Percentiles rank a stretch among this genome's conserved stretches.
These are phyloP conservation scores for Neogale vison DNA, from an alignment of 2,113 vertebrate species.

Conservation along the genomic window DNA sequence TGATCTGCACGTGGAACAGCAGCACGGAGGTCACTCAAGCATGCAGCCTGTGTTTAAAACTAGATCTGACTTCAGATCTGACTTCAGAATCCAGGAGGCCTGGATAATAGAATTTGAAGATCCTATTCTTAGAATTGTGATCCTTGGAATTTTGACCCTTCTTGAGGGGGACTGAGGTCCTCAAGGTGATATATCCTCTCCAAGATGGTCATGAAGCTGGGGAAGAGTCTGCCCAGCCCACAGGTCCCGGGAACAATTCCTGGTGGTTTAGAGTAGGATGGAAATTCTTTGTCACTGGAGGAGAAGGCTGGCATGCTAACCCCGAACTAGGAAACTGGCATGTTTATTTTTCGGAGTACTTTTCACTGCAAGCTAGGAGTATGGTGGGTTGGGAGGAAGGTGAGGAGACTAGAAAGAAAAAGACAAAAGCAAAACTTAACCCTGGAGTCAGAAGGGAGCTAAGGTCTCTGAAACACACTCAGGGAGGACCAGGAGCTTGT, in stretches of 20 bases:
- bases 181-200: background rate
- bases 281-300: background rate
- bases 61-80: background rate
- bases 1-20: background rate
- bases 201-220: background rate
- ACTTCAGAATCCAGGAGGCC: background rate
- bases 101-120: background rate
- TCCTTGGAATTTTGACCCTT: background rate
- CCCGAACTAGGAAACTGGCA: background rate
- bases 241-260: background rate
- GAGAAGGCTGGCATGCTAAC: background rate
- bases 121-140: background rate
- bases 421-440: background rate
- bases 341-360: background rate
- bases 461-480: background rate
- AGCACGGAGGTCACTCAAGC: accelerated
- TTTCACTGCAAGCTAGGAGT: background rate
- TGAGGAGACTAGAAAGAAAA: background rate
- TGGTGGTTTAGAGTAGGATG: background rate
- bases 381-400: background rate
- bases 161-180: background rate
- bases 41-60: background rate
- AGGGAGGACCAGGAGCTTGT: background rate
- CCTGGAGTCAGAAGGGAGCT: background rate
- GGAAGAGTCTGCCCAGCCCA: background rate